phyloP scores from a whole-genome alignment of 2,797 vertebrate genomes.

The Channallabes apus region DNA sequence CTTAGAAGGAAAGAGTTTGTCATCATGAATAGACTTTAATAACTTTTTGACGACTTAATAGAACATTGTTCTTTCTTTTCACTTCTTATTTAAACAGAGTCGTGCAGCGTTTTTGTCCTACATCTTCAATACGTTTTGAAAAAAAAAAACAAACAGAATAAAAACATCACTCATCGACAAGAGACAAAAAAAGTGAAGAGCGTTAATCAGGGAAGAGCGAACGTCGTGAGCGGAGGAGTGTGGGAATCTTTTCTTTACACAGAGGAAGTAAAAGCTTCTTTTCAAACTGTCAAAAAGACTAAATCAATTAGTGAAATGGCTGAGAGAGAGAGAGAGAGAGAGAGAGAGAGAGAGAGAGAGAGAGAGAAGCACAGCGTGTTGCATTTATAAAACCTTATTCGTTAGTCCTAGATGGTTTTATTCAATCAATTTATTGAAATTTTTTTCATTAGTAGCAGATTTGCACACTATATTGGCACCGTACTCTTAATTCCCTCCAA shows the following conservation, averaged over 20 bases:
- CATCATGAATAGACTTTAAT: slow-evolving; percentile 8
- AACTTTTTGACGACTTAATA: not conserved
- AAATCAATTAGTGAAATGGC: slow-evolving; percentile 47
- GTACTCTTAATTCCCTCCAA: not conserved
- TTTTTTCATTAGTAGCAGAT: not conserved
- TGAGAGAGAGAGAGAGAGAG: not conserved
- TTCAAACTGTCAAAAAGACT: slow-evolving; percentile 43
- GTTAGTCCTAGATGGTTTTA: not conserved
- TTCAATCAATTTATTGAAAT: not conserved
- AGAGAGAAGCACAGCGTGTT: slow-evolving; percentile 15
- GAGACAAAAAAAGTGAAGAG: slow-evolving; percentile 24
- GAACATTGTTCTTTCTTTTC: slow-evolving; percentile 14
- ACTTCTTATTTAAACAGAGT: slow-evolving; percentile 15
- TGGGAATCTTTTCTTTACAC: slow-evolving; percentile 37
- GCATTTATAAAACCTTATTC: not conserved
- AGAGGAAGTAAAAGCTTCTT: slow-evolving; percentile 49
- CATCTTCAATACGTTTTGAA: not conserved
- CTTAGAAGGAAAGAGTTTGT: not conserved
- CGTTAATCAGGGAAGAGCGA: slow-evolving; percentile 43
- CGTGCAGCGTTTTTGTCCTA: not conserved
- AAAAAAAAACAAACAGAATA: slow-evolving; percentile 7
- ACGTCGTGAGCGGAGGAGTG: slow-evolving; percentile 33
- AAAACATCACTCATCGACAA: slow-evolving; percentile 10
- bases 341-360: slow-evolving; percentile 23
- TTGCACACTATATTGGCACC: not conserved